Evolutionary conservation across 2,113 vertebrate species (phyloP).

Genomic region (Neolamprologus modestus): DNA sequence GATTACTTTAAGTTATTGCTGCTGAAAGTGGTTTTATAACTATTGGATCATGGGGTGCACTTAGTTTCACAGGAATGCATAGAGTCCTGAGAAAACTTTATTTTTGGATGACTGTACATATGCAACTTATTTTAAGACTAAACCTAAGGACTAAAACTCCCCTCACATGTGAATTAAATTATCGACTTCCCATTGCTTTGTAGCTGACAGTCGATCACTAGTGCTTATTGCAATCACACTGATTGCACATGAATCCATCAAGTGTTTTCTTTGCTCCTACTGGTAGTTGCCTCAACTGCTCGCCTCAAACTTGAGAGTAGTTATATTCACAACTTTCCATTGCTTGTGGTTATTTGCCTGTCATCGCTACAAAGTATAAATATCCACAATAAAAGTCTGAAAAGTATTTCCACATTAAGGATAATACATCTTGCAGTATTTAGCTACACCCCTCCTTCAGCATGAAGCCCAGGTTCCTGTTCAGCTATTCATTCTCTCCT

Average conservation of each 20-base stretch:
- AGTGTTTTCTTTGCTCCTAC: not conserved
- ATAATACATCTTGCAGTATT: not conserved
- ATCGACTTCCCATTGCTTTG: rapidly evolving
- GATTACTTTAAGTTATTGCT: not conserved
- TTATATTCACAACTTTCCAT: not conserved
- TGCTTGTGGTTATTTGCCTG: not conserved
- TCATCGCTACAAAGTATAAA: not conserved
- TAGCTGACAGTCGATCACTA: not conserved
- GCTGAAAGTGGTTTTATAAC: not conserved
- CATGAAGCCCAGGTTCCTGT: not conserved
- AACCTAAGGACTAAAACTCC: not conserved
- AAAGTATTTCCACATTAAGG: not conserved
- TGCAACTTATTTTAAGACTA: not conserved
- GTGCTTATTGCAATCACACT: not conserved
- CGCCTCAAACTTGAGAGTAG: not conserved
- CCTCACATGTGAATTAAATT: not conserved
- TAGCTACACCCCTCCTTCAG: not conserved
- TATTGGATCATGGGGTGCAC: not conserved
- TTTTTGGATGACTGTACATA: not conserved
- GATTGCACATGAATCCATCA: not conserved
- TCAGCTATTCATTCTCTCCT: not conserved
- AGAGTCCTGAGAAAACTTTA: not conserved
- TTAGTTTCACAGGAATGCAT: not conserved
- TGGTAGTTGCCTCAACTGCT: not conserved
- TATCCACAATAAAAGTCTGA: not conserved